These are phyloP conservation scores for Cyphomyrus discorhynchus DNA, from an alignment of 2,113 vertebrate species.

Conservation along the genomic window DNA sequence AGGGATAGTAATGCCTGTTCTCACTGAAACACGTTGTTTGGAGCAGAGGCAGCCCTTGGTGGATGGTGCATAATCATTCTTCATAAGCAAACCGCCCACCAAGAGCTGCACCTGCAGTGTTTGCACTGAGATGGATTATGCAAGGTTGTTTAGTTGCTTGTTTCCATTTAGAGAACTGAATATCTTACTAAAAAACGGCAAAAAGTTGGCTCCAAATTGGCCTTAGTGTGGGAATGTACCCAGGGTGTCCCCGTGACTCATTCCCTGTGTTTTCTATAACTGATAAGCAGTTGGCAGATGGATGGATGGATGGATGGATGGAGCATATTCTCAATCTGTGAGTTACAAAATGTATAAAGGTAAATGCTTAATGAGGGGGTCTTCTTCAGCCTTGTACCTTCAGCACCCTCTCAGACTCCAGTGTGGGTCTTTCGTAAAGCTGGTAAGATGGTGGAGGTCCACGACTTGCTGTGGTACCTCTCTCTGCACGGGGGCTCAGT, in stretches of 20 bases:
- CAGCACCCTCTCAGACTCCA: neutral
- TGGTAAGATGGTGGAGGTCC: neutral
- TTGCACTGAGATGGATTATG: neutral
- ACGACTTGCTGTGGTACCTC: neutral
- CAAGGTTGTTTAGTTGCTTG: neutral
- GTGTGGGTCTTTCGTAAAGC: neutral
- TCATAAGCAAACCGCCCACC: neutral
- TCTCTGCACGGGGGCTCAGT: neutral
- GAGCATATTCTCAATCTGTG: neutral
- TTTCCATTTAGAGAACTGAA: neutral
- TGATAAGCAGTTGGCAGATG: neutral
- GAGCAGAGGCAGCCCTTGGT: neutral
- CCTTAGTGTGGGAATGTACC: neutral
- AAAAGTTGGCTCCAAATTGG: neutral
- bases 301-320: neutral
- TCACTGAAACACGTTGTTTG: neutral
- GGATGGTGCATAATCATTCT: neutral
- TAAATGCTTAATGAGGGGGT: neutral
- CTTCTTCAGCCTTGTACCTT: neutral
- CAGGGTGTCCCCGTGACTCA: slow-evolving; percentile 17
- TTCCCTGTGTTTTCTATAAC: neutral
- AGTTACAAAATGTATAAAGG: neutral
- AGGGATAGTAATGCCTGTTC: neutral
- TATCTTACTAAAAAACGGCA: neutral
- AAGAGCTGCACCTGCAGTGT: neutral